Evolutionary conservation across 2,888 invertebrate genomes (phyloP).

Genomic region (Pyrgus malvae): DNA sequence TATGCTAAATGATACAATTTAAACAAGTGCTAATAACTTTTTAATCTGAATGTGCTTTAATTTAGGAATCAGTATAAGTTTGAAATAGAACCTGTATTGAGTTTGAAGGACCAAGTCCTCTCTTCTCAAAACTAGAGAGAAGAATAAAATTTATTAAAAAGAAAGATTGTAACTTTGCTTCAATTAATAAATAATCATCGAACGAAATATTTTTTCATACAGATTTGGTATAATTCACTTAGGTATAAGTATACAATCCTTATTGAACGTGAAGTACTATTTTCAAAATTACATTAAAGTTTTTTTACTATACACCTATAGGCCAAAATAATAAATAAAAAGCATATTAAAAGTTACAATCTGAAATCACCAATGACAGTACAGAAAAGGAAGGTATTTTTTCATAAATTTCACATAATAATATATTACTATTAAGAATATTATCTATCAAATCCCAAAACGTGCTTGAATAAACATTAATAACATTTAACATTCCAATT

Average conservation of each 20-base stretch:
- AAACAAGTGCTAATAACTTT: conserved; percentile 12
- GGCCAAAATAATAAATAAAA: conserved; percentile 9
- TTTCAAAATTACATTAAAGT: too few species aligned
- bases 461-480: conserved; percentile 42
- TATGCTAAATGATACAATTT: conserved; percentile 17
- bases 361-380: neutral
- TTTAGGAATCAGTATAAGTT: neutral
- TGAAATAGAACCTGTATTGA: neutral
- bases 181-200: too few species aligned
- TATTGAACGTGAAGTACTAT: too few species aligned
- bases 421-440: too few species aligned
- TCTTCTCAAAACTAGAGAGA: neutral
- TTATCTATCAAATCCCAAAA: conserved; percentile 50
- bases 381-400: neutral
- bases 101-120: neutral
- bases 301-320: neutral
- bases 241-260: too few species aligned
- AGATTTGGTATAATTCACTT: too few species aligned
- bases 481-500: conserved; percentile 18
- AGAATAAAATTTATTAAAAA: too few species aligned
- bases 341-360: neutral
- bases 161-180: too few species aligned
- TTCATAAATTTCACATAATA: too few species aligned
- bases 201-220: too few species aligned
- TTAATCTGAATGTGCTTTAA: neutral